Evolutionary conservation across 2,113 vertebrate species (phyloP).

Genomic region (Oryctolagus cuniculus): mOryCun1.1 NC_091444.1:19736001-19736500

Average conservation of each 20-base stretch:
- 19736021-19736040: no score
- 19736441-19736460: not conserved
- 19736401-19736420: not conserved
- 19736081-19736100: no score
- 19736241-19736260: not conserved
- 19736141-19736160: not conserved
- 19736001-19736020: no score
- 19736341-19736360: not conserved
- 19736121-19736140: no score
- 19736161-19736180: not conserved
- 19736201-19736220: not conserved
- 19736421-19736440: not conserved
- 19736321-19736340: not conserved
- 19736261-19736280: no score
- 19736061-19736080: no score
- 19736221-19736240: not conserved
- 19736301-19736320: rapidly evolving
- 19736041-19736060: no score
- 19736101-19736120: no score
- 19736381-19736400: not conserved
- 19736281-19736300: not conserved
- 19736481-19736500: not conserved
- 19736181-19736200: not conserved
- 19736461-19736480: not conserved
- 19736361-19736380: not conserved